Evolutionary conservation across 1,140 invertebrate genomes (phyloP).

Genomic region (Drosophila lini): DNA sequence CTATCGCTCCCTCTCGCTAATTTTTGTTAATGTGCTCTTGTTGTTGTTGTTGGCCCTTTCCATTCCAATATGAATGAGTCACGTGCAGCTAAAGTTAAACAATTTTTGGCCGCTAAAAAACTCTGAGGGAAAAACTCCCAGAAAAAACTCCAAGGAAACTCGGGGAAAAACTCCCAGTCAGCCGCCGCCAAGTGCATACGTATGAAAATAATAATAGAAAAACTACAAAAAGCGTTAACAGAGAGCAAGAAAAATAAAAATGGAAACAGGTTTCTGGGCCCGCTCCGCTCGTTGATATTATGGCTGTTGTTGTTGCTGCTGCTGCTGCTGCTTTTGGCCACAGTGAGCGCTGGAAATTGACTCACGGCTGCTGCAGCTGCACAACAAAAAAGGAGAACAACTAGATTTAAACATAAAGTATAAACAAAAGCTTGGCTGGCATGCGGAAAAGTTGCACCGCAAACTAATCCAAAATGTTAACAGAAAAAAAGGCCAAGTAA

Average conservation of each 20-base stretch:
- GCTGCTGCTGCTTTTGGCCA: conserved; percentile 23
- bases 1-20: conserved; percentile 9
- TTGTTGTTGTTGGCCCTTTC: conserved; percentile 1
- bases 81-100: conserved; percentile 38
- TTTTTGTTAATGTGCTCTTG: conserved; percentile 29
- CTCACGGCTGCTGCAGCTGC: conserved; percentile 28
- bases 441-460: neutral
- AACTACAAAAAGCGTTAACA: conserved; percentile 30
- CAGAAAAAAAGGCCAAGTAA: neutral
- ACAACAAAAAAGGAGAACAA: neutral
- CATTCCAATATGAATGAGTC: conserved; percentile 27
- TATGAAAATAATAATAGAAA: conserved; percentile 17
- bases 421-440: conserved; percentile 10
- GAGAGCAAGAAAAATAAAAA: conserved; percentile 37
- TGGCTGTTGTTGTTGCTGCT: conserved; percentile 31
- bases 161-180: conserved; percentile 13
- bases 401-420: conserved; percentile 23
- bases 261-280: conserved; percentile 61
- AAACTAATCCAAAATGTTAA: conserved; percentile 13
- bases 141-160: conserved; percentile 16
- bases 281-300: conserved; percentile 45
- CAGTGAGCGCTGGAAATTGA: conserved; percentile 47
- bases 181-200: conserved; percentile 44
- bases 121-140: conserved; percentile 22
- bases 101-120: conserved; percentile 32